Evolutionary conservation across 2,113 vertebrate species (phyloP).

Genomic region (Vidua macroura): DNA sequence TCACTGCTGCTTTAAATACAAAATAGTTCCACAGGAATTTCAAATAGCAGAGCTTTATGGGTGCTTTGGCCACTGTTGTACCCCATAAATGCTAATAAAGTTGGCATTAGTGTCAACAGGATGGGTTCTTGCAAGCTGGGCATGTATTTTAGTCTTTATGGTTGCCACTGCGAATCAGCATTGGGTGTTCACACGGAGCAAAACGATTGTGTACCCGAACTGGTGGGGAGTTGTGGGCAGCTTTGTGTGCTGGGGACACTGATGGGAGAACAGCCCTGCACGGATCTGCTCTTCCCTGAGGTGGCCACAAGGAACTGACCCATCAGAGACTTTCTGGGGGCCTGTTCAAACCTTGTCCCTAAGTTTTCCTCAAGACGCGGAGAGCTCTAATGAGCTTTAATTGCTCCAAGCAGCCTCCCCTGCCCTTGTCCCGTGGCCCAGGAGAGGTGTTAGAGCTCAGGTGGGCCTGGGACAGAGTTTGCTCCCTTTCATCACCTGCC

Average conservation of each 20-base stretch:
- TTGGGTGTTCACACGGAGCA: neutral
- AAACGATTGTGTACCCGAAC: neutral
- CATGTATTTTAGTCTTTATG: neutral
- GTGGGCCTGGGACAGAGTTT: rapidly evolving
- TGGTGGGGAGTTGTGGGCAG: neutral
- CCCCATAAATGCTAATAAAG: neutral
- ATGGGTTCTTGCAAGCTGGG: neutral
- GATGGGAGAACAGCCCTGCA: neutral
- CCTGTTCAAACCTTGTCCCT: neutral
- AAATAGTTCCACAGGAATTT: neutral
- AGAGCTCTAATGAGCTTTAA: neutral
- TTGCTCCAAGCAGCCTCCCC: neutral
- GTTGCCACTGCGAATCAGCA: neutral
- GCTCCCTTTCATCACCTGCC: neutral
- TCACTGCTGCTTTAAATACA: neutral
- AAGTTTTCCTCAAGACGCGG: neutral
- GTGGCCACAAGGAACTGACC: neutral
- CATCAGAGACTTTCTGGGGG: neutral
- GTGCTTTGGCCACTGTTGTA: neutral
- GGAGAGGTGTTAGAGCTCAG: neutral
- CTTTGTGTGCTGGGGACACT: neutral
- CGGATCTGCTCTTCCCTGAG: rapidly evolving
- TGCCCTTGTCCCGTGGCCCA: neutral
- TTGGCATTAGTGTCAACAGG: neutral
- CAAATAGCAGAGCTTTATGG: neutral